Conservation (phyloP, 2,888 invertebrate species). For the Tinea semifulvella region DNA sequence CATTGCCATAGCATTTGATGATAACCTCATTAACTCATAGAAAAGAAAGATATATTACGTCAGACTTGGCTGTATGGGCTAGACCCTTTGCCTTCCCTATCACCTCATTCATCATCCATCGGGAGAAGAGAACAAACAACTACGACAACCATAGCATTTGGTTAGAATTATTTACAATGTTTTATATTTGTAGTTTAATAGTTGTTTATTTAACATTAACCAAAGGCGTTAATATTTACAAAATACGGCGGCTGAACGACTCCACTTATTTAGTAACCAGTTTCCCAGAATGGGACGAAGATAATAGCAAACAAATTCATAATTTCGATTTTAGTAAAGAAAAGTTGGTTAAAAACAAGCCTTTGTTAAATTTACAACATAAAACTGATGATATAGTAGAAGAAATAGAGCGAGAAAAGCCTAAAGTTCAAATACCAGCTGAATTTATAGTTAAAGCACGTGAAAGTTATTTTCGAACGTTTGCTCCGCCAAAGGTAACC, state of each 20-base stretch:
- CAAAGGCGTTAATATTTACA: constrained; percentile 38
- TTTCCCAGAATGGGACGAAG: constrained; percentile 31
- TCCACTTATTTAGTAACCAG: constrained; percentile 43
- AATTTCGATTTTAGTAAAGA: constrained; percentile 19
- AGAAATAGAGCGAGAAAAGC: too few species aligned
- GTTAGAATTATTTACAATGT: constrained; percentile 7
- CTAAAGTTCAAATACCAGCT: constrained; percentile 27
- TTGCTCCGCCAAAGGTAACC: neutral
- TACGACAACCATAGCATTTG: too few species aligned
- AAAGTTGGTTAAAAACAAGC: constrained; percentile 24
- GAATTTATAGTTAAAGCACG: constrained; percentile 38
- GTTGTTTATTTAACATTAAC: constrained; percentile 16
- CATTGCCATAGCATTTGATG: too few species aligned
- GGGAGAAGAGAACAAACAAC: too few species aligned
- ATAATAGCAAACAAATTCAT: neutral
- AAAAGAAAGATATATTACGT: too few species aligned
- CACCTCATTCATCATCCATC: too few species aligned
- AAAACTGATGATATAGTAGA: too few species aligned
- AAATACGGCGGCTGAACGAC: constrained; percentile 44
- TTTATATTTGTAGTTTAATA: neutral
- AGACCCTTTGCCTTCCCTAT: too few species aligned
- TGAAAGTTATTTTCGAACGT: constrained; percentile 38
- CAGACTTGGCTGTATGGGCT: too few species aligned
- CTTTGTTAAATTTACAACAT: too few species aligned
- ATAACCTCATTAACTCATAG: too few species aligned